These are phyloP conservation scores for Aurelia coerulea DNA, from an alignment of 30 jellyfish, hydroid and myxozoan species.

Conservation along the genomic window DNA sequence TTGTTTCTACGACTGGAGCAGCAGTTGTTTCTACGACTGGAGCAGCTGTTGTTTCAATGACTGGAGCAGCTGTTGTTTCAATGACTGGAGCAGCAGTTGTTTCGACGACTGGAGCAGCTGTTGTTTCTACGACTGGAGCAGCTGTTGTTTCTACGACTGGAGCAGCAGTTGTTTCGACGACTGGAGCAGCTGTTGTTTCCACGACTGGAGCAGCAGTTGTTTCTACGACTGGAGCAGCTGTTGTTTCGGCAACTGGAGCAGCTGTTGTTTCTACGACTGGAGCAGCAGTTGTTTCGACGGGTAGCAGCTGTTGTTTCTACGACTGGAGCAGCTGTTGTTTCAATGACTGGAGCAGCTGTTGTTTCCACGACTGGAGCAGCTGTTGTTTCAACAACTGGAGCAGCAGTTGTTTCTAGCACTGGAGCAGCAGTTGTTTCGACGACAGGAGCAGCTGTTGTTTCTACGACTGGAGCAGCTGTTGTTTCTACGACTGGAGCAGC, in stretches of 20 bases:
- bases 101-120: constrained; percentile 37
- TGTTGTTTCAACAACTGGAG: constrained; percentile 42
- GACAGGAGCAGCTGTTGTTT: constrained; percentile 38
- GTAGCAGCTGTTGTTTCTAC: constrained; percentile 41
- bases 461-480: constrained; percentile 38
- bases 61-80: constrained; percentile 27
- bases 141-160: not conserved
- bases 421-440: constrained; percentile 41
- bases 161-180: constrained; percentile 39
- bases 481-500: constrained; percentile 40
- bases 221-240: constrained; percentile 12
- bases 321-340: constrained; percentile 10
- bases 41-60: constrained; percentile 11
- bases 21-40: constrained; percentile 36
- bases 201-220: constrained; percentile 34
- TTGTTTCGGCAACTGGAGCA: constrained; percentile 23
- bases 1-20: constrained; percentile 39
- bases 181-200: constrained; percentile 48
- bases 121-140: constrained; percentile 15
- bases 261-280: constrained; percentile 26
- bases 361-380: constrained; percentile 44
- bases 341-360: not conserved
- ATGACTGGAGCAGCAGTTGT: constrained; percentile 16
- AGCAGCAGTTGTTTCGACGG: constrained; percentile 17
- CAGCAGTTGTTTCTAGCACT: constrained; percentile 38